Evolutionary conservation across 2,888 invertebrate genomes (phyloP), one percentile per base, ranked within the genome.

Genomic region (Drosophila quinaria): DNA sequence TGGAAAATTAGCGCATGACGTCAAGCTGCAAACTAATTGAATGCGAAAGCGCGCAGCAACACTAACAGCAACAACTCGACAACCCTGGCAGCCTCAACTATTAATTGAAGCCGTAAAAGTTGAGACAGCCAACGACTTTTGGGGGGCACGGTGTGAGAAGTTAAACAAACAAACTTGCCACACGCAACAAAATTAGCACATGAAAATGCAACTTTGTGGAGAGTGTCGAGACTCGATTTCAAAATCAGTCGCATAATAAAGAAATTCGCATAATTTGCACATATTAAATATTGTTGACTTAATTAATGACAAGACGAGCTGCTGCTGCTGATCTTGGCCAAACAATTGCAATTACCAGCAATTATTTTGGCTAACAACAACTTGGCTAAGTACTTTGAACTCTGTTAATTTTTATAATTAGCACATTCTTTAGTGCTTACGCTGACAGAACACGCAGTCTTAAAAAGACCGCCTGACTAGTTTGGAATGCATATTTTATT

Each of bases 1-100:
- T 87, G 90, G 87, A 81, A 89, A 89, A 90, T 90, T 88, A 89
- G 82, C 85, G 81, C 89, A 74, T 79, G 82, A 74, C 82, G 80
- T 73, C 76, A 84, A 74, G 72, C 72, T 66, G 63, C 56, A 75
- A 85, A 87, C 88, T 83, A 87, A 81, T 87, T 82, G 81, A 84
- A 84, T 85, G 69, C 80, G 78, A 72, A 59, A 59, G 72, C 61
- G 51, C 49, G 68, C 58, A 69, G 54, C 74, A 49, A 5, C 29
- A 6, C 6, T 25, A 29, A 25, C 60, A 58, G 42, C 54, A 61
- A 47, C 52, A 51, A 46, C 19, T 54, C 35, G 59, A 52, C 73
- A 66, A 54, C 51, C 58, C 50, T 51, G 62, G 59, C 66, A 79
- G 71, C 70, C 66, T 80, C 74, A 80, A 70, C 80, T 78, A 75